Base-by-base conservation (phyloP, 2,113 vertebrate genomes). In the Limanda limanda region DNA sequence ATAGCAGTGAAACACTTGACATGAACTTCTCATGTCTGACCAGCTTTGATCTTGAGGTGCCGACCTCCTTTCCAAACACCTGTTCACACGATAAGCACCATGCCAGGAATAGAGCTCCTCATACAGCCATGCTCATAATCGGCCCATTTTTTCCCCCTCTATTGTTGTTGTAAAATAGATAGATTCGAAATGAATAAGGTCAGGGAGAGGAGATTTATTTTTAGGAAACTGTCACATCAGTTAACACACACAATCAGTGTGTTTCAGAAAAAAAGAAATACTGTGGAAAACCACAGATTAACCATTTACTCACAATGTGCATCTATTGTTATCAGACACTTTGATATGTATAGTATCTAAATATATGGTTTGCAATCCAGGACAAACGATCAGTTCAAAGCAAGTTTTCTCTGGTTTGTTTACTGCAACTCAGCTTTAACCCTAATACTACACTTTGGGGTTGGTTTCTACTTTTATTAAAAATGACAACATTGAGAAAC, bases 81-180 rank as follows among this genome's bases (percentile, higher is more conserved):
- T 83, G 77, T 73, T 81, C 63, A 66, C 27, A 70, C 27, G 82
- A 79, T 76, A 61, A 76, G 74, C 71, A 55, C 40, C 1, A 45
- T 71, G 76, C 71, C 77, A 83, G 21, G 9, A 3, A 63, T 13
- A 21, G 25, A 75, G 67, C 27, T 78, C 59, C 57, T 15, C 58
- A 61, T 31, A 64, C 48, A 78, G 54, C 37, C 59, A 57, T 27
- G 55, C 42, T 54, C 24, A 27, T 45, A 31, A 61, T 71, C 54
- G 45, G 23, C 20, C 47, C 25, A 15, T 55, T 37, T 58, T 54
- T 40, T 31, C 8, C 13, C 14, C 31, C 37, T 65, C 5, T 10
- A 42, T 3, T 13, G 0, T 48, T 51, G 1, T 5, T 31, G 25
- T 23, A 59, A 60, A 40, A 17, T 21, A 54, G 42, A 68, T 24